phyloP scores from a whole-genome alignment of 92 coral and sea anemone species.

The Desmophyllum pertusum region DNA sequence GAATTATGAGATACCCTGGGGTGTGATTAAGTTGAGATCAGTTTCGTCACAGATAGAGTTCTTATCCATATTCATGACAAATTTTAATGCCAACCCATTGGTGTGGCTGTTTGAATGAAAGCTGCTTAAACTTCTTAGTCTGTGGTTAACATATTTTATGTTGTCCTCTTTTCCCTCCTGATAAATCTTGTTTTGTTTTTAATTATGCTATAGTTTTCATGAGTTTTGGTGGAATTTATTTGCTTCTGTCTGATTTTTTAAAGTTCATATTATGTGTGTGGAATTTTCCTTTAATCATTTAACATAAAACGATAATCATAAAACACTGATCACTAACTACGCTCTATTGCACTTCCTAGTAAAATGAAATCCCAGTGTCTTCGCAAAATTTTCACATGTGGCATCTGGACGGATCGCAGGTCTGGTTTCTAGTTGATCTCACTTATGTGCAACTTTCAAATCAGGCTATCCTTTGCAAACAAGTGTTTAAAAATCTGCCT shows the following conservation, averaged over 20 bases:
- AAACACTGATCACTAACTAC: slow-evolving; percentile 22
- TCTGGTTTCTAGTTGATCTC: slow-evolving; percentile 44
- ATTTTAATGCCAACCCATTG: neutral
- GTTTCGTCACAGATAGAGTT: neutral
- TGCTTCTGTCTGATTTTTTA: neutral
- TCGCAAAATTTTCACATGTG: slow-evolving; percentile 53
- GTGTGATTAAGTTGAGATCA: neutral
- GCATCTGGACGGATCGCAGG: slow-evolving; percentile 55
- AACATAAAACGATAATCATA: neutral
- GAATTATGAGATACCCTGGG: neutral
- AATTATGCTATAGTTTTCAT: neutral
- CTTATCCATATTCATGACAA: neutral
- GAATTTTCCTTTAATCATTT: neutral
- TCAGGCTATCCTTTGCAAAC: slow-evolving; percentile 52
- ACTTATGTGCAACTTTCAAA: slow-evolving; percentile 42
- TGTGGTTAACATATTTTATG: neutral
- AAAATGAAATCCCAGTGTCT: slow-evolving; percentile 43
- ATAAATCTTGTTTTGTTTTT: neutral
- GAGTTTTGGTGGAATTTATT: neutral
- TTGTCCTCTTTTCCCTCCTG: slow-evolving; percentile 17
- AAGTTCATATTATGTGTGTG: neutral
- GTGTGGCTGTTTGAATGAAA: slow-evolving; percentile 40
- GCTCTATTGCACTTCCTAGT: slow-evolving; percentile 50
- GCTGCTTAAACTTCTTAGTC: slow-evolving; percentile 28
- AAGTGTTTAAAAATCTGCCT: slow-evolving; percentile 13